Evolutionary conservation across 2,797 vertebrate species (phyloP).

Genomic region (Paratrypauchen microcephalus): DNA sequence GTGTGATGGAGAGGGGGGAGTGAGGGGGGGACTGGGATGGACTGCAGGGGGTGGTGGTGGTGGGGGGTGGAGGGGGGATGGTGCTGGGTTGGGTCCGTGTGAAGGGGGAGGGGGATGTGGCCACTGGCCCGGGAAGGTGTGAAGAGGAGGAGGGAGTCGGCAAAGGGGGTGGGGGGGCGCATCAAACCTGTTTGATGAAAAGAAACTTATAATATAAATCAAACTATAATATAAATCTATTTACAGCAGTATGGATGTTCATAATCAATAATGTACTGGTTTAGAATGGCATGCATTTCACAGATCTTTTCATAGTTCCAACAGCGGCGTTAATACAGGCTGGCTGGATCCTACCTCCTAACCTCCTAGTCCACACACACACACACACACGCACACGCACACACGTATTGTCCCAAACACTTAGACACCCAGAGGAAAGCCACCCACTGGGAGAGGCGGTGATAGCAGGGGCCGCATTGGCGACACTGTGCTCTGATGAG

Average conservation of each 20-base stretch:
- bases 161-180: too few species aligned
- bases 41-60: too few species aligned
- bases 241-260: neutral
- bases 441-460: constrained; percentile 62
- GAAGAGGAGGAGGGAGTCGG: too few species aligned
- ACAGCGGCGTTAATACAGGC: neutral
- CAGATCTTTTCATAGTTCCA: neutral
- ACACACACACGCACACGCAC: constrained; percentile 7
- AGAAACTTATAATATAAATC: neutral
- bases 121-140: too few species aligned
- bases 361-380: neutral
- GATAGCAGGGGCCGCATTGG: constrained; percentile 40
- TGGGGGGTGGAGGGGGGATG: too few species aligned
- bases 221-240: too few species aligned
- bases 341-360: neutral
- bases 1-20: too few species aligned
- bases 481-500: constrained; percentile 58
- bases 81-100: too few species aligned
- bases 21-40: too few species aligned
- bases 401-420: constrained; percentile 3
- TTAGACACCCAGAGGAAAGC: constrained; percentile 37
- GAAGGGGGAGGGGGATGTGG: too few species aligned
- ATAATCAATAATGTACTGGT: neutral
- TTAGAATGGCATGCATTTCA: neutral
- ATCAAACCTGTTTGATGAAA: too few species aligned